Base-by-base conservation (phyloP, 2,797 vertebrate genomes). In the Channa striata region DNA sequence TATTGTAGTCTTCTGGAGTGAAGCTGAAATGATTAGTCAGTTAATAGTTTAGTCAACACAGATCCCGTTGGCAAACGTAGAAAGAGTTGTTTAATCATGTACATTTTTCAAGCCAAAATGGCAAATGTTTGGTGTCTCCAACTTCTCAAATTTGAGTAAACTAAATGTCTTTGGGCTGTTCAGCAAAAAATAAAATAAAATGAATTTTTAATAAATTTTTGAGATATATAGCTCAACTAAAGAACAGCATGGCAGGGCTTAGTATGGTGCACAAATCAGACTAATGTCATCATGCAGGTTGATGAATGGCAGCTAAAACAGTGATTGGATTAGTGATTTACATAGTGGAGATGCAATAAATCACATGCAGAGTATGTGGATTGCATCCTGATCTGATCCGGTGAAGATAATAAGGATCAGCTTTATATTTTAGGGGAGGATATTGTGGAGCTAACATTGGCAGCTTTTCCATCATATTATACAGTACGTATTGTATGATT, bases 201-300 rank as follows among this genome's bases (percentile, higher is more conserved):
- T 30, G 6, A 4, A 30, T 30, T 30, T 30, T 4, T 30, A 30
- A 6, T 30, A 60, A 16, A n/a, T 47, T 19, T 47, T 2, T 37
- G 33, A 8, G 34, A n/a, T 43, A 33, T 34, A 53, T 34, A 59
- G 40, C 56, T 62, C 23, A 49, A 21, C 11, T 20, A 25, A 65
- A 30, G 11, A 17, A 19, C 42, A 44, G 37, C 34, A 17, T 17
- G 43, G 9, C 11, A 7, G 37, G 34, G 30, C 23, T 59, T 34
- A 68, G 40, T 52, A n/a, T 65, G 20, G 33, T 19, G 17, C 44
- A 66, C 33, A 70, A 53, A 62, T 77, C 50, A 59, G 5, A 54
- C 11, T 59, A 4, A 44, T 44, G 44, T 49, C 34, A 21, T 44
- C 34, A 3, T 57, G 33, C 53, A 67, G 34, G 30, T 25, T 46